A percentile compares a stretch with the other conserved stretches of the same genome.
Evolutionary conservation across 1,140 invertebrate species (phyloP).

Genomic region (Lordiphosa clarofinis): DNA sequence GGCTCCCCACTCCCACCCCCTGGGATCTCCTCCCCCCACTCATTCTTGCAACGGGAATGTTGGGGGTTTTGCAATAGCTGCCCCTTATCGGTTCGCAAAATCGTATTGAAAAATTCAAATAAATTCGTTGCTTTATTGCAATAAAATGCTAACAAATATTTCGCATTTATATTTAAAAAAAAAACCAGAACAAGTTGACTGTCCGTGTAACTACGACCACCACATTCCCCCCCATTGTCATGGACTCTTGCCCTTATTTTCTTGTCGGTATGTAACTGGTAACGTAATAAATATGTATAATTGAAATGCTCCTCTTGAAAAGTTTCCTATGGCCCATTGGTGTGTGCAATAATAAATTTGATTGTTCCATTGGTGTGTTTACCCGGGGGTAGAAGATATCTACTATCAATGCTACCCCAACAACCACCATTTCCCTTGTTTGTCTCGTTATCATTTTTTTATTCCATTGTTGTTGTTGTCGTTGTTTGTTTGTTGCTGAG

Average conservation of each 20-base stretch:
- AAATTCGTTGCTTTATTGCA: slow-evolving; percentile 4
- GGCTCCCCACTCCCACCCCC: neutral
- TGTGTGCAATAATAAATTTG: slow-evolving; percentile 32
- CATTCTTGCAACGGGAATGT: slow-evolving; percentile 31
- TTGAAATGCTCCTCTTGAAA: slow-evolving; percentile 4
- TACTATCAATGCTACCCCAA: slow-evolving; percentile 38
- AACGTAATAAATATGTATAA: neutral
- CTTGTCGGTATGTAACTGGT: neutral
- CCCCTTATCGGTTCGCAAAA: slow-evolving; percentile 6
- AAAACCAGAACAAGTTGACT: too few relatives aligned
- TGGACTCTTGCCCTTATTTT: neutral
- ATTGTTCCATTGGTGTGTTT: slow-evolving; percentile 24
- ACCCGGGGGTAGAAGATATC: slow-evolving; percentile 29
- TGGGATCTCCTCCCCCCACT: slow-evolving; percentile 7
- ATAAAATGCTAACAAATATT: neutral
- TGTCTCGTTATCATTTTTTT: slow-evolving; percentile 33
- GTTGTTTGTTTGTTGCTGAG: slow-evolving; percentile 58
- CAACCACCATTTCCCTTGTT: neutral
- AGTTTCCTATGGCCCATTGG: slow-evolving; percentile 11
- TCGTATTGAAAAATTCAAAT: slow-evolving; percentile 1
- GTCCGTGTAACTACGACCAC: too few relatives aligned
- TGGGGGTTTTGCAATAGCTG: slow-evolving; percentile 6
- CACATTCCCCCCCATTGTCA: neutral
- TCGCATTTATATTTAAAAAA: neutral
- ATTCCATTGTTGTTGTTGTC: slow-evolving; percentile 29